These are phyloP conservation scores for Cephalopachus bancanus DNA, from an alignment of 2,797 vertebrate genomes.

Conservation along the genomic window DNA sequence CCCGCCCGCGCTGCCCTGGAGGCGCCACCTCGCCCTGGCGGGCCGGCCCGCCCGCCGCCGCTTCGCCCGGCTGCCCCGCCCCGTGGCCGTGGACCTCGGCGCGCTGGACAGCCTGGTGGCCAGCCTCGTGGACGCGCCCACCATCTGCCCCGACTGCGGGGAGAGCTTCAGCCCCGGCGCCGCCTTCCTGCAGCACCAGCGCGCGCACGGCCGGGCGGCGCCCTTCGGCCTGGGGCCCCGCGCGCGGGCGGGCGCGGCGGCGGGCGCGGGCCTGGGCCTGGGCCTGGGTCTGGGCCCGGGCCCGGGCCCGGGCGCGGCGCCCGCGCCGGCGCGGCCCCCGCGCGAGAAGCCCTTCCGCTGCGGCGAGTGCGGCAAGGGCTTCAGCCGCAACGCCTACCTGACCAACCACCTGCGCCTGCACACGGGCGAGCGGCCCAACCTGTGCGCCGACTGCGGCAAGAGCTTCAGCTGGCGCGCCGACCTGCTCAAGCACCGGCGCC, in stretches of 20 bases:
- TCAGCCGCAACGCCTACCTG: conserved; percentile 87
- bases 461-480: conserved; percentile 86
- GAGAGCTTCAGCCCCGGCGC: conserved; percentile 84
- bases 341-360: conserved; percentile 86
- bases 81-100: conserved; percentile 78
- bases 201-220: conserved; percentile 76
- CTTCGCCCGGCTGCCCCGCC: conserved; percentile 75
- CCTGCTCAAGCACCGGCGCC: conserved; percentile 84
- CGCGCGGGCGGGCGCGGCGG: conserved; percentile 4
- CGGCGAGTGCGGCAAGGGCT: conserved; percentile 85
- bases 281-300: conserved; percentile 64
- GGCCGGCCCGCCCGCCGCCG: conserved; percentile 61
- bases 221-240: conserved; percentile 76
- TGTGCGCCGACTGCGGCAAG: conserved; percentile 84
- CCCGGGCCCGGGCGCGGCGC: conserved; percentile 72
- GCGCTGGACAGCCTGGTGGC: conserved; percentile 81
- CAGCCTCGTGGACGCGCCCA: conserved; percentile 82
- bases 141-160: conserved; percentile 85
- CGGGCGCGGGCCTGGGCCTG: conserved; percentile 64
- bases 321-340: conserved; percentile 67
- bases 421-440: conserved; percentile 85
- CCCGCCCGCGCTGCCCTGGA: conserved; percentile 64
- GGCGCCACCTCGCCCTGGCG: conserved; percentile 76
- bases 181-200: conserved; percentile 84
- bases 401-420: conserved; percentile 85